Evolutionary conservation across 2,888 invertebrate genomes (phyloP), one percentile per base, ranked within the genome.

Genomic region (Embidobia sp.): DNA sequence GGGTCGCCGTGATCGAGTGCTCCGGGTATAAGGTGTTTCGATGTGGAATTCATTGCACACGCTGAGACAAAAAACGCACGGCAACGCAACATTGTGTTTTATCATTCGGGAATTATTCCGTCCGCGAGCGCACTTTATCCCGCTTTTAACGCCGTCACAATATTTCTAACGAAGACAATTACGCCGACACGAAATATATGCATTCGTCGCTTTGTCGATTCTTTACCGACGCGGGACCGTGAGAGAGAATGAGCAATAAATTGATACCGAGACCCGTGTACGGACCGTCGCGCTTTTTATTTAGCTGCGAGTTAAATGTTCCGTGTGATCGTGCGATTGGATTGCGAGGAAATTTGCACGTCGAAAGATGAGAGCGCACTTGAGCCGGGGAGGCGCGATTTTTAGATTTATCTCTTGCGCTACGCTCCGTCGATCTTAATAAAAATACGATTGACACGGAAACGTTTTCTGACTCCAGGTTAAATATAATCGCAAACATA

Each of bases 1-100:
- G 66, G 70, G 77, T 66, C 70, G 66, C 77, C 53, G 66, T 77
- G 77, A 77, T 77, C 70, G 77, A 70, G 70, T 77, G 55, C 40
- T 35, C 59, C 8, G 49, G 11, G 63, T 69, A 69, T 69, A 69
- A 76, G 69, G 69, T 69, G 57, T 59, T 77, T 59, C 66, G 29
- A 77, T 77, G 77, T 72, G 40, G 46, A 77, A 77, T 77, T 70
- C 76, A 76, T 76, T 55, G 63, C 69, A 49, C 61, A 67, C 69
- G 69, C 48, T 27, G 63, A 44, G 53, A 63, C 69, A 48, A 69
- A 63, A 74, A 69, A 64, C 19, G 29, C 61, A 13, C 59, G 31
- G 53, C 67, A 49, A 35, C 49, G 29, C 22, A 46, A 59, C 42
- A 61, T 59, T 74, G 44, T 66, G 74, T 46, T 66, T 59, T 66